Percentiles rank a stretch among this genome's conserved stretches.
These are phyloP conservation scores for Pseudachorutes palmiensis DNA, from an alignment of 1,140 invertebrate genomes.

Conservation along the genomic window DNA sequence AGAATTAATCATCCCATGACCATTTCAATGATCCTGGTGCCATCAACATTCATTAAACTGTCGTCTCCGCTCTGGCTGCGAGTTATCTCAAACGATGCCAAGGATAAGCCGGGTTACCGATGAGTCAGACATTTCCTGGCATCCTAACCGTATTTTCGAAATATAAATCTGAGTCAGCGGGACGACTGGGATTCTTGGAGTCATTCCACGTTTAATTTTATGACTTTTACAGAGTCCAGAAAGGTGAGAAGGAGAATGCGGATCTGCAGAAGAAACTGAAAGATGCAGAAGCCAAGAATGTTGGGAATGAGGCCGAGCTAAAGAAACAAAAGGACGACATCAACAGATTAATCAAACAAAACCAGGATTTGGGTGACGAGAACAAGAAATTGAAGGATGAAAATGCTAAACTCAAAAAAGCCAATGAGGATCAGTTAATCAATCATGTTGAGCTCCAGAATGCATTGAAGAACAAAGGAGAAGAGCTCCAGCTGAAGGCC, in stretches of 20 bases:
- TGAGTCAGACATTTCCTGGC: not conserved
- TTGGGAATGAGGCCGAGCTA: not conserved
- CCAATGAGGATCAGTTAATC: constrained; percentile 3
- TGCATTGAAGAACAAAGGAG: not conserved
- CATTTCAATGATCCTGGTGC: not conserved
- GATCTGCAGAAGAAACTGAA: constrained; percentile 8
- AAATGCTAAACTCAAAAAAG: not conserved
- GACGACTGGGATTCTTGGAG: not conserved
- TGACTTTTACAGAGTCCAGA: not conserved
- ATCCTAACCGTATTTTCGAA: not conserved
- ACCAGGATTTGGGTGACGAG: not conserved
- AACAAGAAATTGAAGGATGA: constrained; percentile 8
- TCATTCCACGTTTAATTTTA: not conserved
- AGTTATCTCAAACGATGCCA: not conserved
- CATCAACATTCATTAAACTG: not conserved
- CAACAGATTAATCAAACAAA: not conserved
- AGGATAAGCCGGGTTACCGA: too few relatives aligned
- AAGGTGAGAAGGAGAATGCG: constrained; percentile 17
- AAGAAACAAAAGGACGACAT: constrained; percentile 13
- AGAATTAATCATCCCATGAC: not conserved
- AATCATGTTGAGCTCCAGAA: constrained; percentile 8
- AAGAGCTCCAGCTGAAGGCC: constrained; percentile 13
- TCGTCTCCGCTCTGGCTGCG: not conserved
- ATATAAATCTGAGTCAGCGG: not conserved
- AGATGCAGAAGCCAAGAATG: constrained; percentile 6